Percentiles rank a stretch among this genome's conserved stretches.
phyloP scores from a whole-genome alignment of 2,888 invertebrate genomes.

The Cordylochernes scorpioides region DNA sequence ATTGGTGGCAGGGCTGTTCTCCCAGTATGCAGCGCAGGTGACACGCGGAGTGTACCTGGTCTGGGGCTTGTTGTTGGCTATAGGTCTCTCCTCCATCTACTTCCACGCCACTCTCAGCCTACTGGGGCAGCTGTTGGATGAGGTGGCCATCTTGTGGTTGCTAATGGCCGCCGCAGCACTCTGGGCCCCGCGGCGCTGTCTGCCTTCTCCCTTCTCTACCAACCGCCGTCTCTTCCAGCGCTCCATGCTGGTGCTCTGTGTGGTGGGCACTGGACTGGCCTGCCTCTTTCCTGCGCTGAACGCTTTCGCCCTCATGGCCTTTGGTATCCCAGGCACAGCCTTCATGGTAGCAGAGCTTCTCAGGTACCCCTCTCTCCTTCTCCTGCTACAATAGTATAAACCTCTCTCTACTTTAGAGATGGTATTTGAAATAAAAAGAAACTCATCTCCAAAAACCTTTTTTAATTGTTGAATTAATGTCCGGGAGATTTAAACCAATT shows the following conservation, averaged over 20 bases:
- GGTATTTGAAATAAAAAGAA: too few species aligned
- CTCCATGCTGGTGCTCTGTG: constrained; percentile 31
- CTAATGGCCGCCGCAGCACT: constrained; percentile 47
- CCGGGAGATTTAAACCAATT: too few species aligned
- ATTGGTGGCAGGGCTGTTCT: constrained; percentile 43
- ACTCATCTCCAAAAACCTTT: too few species aligned
- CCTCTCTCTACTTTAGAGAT: too few species aligned
- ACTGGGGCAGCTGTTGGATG: constrained; percentile 50
- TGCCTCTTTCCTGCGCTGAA: constrained; percentile 50
- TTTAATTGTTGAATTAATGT: too few species aligned
- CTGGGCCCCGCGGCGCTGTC: constrained; percentile 25
- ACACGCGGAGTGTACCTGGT: constrained; percentile 50
- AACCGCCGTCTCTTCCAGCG: constrained; percentile 34
- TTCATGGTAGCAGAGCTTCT: constrained; percentile 38
- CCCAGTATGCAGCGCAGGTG: constrained; percentile 43
- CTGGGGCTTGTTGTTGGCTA: constrained; percentile 48
- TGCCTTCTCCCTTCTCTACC: constrained; percentile 15
- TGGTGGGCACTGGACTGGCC: constrained; percentile 38
- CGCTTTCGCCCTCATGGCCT: constrained; percentile 48
- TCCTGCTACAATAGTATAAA: too few species aligned
- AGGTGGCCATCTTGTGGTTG: constrained; percentile 53
- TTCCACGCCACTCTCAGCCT: constrained; percentile 59
- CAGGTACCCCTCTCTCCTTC: too few species aligned
- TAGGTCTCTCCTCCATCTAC: constrained; percentile 51
- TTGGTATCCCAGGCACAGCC: constrained; percentile 39